Percentiles rank a stretch among this genome's conserved stretches.
These are phyloP conservation scores for Oopsacas minuta DNA, from an alignment of 37 sponge, comb jelly and placozoan species.

Conservation along the genomic window DNA sequence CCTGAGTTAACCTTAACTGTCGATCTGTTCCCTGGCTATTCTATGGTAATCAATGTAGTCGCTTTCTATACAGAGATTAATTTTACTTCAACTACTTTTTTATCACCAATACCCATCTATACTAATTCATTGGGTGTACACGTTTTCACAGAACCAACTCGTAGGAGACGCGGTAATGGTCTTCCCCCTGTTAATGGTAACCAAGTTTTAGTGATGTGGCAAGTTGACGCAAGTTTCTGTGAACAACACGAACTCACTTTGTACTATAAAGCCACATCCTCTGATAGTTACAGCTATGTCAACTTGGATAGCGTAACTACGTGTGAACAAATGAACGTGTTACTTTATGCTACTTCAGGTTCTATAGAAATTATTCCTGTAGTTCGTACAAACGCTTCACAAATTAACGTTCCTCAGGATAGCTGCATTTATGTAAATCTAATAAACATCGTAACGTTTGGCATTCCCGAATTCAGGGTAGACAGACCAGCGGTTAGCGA, in stretches of 20 bases:
- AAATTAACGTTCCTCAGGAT: background rate
- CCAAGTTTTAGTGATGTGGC: background rate
- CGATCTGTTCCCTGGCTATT: background rate
- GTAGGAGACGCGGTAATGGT: background rate
- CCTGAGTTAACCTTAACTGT: background rate
- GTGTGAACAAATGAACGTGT: background rate
- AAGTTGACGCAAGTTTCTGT: constrained; percentile 12
- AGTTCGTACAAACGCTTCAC: background rate
- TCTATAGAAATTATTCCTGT: background rate
- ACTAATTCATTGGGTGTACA: background rate
- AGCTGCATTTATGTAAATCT: background rate
- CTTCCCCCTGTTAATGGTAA: background rate
- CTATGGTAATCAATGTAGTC: background rate
- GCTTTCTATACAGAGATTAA: background rate
- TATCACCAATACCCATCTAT: background rate
- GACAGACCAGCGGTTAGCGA: background rate
- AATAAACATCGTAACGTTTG: background rate
- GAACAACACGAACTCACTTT: background rate
- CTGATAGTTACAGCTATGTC: background rate
- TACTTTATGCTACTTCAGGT: background rate
- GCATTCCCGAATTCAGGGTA: background rate
- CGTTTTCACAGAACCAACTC: background rate
- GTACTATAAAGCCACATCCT: background rate
- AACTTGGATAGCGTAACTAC: background rate
- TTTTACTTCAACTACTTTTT: background rate